Conservation (phyloP, 2,113 vertebrate species). For the Proteles cristata region DNA sequence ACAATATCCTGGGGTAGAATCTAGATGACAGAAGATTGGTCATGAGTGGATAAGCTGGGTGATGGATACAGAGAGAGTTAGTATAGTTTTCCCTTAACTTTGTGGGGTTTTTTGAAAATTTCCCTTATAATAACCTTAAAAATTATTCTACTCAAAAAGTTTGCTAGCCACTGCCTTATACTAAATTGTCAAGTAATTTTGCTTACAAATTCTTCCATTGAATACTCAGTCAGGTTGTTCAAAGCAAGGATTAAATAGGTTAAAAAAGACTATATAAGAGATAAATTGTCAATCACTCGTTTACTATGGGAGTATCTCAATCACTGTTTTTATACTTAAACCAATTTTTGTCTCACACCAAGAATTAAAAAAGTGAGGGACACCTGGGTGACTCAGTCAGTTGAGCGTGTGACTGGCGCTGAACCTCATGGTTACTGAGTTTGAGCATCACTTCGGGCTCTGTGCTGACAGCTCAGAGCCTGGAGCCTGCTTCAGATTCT, state of each 20-base stretch:
- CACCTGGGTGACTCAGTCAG: too few relatives aligned
- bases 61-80: background rate
- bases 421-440: too few relatives aligned
- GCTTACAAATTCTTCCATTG: background rate
- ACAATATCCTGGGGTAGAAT: background rate
- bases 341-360: background rate
- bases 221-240: background rate
- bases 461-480: too few relatives aligned
- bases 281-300: background rate
- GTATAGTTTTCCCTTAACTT: background rate
- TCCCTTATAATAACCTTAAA: background rate
- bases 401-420: too few relatives aligned
- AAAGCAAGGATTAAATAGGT: background rate
- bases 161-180: background rate
- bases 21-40: background rate
- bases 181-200: constrained; percentile 26
- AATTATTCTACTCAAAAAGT: background rate
- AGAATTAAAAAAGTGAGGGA: background rate
- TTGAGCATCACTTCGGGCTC: too few relatives aligned
- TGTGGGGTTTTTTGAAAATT: background rate
- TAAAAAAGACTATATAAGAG: background rate
- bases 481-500: too few relatives aligned
- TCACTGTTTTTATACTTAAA: background rate
- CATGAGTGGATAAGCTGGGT: background rate
- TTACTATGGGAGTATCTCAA: background rate